phyloP scores from a whole-genome alignment of 2,888 invertebrate species.

The Coenonympha arcania region DNA sequence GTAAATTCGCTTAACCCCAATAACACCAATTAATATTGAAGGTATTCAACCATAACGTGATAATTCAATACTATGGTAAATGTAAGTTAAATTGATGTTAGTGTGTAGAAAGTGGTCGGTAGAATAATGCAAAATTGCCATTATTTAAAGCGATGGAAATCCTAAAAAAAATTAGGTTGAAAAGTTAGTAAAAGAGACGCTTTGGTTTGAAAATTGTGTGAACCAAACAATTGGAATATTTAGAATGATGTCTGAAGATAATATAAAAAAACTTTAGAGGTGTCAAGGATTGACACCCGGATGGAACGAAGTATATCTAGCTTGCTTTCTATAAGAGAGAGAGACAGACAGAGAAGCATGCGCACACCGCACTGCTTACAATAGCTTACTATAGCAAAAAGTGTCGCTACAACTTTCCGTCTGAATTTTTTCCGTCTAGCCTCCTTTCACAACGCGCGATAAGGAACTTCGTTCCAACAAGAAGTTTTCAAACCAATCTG shows the following conservation, averaged over 20 bases:
- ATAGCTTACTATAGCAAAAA: too few species aligned
- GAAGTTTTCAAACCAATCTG: slow-evolving; percentile 18
- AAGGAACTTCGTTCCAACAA: too few species aligned
- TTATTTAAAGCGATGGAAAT: neutral
- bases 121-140: slow-evolving; percentile 32
- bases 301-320: too few species aligned
- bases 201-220: neutral
- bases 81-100: slow-evolving; percentile 58
- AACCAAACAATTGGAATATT: neutral
- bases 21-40: slow-evolving; percentile 53
- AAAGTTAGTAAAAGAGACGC: neutral
- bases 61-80: slow-evolving; percentile 33
- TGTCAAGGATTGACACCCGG: too few species aligned
- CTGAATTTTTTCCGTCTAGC: too few species aligned
- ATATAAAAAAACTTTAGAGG: too few species aligned
- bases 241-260: neutral
- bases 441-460: too few species aligned
- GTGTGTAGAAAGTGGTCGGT: slow-evolving; percentile 67
- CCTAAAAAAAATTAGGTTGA: neutral
- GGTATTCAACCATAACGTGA: slow-evolving; percentile 32
- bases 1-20: slow-evolving; percentile 43
- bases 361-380: too few species aligned
- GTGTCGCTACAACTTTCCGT: too few species aligned
- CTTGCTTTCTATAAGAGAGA: too few species aligned
- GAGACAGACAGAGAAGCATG: too few species aligned